A percentile compares a stretch with the other conserved stretches of the same genome.
phyloP scores from a whole-genome alignment of 1,140 invertebrate genomes.

The Euglossa dilemma region DNA sequence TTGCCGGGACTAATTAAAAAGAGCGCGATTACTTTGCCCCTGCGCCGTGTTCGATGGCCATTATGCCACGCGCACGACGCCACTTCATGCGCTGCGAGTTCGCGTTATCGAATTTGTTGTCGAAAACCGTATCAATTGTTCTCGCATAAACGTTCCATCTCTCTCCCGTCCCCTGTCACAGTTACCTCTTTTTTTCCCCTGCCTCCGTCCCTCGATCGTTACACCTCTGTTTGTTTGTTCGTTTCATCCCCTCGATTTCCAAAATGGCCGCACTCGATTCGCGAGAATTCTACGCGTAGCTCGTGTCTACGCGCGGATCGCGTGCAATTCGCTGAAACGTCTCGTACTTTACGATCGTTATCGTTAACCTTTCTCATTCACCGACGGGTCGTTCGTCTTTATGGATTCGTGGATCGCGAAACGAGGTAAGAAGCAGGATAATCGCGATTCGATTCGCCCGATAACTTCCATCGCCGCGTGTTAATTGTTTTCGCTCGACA shows the following conservation, averaged over 20 bases:
- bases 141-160: slow-evolving; percentile 25
- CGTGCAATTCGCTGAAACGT: neutral
- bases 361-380: neutral
- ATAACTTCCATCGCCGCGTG: neutral
- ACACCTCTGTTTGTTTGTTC: neutral
- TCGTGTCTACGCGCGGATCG: too few relatives aligned
- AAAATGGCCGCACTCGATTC: neutral
- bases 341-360: slow-evolving; percentile 5
- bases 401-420: neutral
- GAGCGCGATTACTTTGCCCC: slow-evolving; percentile 5
- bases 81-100: slow-evolving; percentile 1
- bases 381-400: neutral
- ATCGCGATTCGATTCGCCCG: neutral
- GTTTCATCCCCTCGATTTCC: slow-evolving; percentile 8
- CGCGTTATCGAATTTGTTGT: slow-evolving; percentile 21
- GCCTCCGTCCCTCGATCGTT: neutral
- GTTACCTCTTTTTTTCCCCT: neutral
- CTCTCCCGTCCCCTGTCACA: neutral
- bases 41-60: slow-evolving; percentile 15
- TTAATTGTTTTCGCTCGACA: neutral
- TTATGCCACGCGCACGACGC: slow-evolving; percentile 10
- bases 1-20: slow-evolving; percentile 22
- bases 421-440: neutral
- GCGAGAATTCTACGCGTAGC: neutral
- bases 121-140: slow-evolving; percentile 40